phyloP scores from a whole-genome alignment of 2,797 vertebrate genomes.

The Diglossa cyanea region DNA sequence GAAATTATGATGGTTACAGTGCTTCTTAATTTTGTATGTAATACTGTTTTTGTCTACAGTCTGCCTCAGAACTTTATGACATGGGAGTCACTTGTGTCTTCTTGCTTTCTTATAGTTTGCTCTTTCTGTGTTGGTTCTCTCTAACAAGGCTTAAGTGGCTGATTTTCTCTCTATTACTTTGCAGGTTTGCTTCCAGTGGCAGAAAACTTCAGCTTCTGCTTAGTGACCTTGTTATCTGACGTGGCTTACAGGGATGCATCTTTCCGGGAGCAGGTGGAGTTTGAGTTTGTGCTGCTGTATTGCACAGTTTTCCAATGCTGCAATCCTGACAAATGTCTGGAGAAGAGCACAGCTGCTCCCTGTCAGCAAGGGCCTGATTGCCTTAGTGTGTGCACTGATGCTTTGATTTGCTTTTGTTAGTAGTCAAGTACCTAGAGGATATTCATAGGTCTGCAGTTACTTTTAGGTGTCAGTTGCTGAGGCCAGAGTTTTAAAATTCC shows the following conservation, averaged over 20 bases:
- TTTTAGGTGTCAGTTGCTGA: not conserved
- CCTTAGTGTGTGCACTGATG: not conserved
- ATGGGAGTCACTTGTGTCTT: not conserved
- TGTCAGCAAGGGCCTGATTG: not conserved
- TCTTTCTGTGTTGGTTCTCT: not conserved
- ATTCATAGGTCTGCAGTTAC: not conserved
- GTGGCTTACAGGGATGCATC: constrained; percentile 89
- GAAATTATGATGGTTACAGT: not conserved
- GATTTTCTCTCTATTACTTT: not conserved
- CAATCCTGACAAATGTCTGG: not conserved
- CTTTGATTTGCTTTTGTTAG: not conserved
- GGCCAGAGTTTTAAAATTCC: not conserved
- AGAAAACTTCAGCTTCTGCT: constrained; percentile 94
- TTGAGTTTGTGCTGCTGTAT: not conserved
- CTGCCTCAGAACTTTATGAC: not conserved
- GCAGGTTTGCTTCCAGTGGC: constrained; percentile 90
- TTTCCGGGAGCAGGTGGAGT: constrained; percentile 84
- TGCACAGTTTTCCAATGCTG: not conserved
- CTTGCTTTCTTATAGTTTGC: not conserved
- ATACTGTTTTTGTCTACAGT: not conserved
- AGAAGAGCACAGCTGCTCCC: not conserved
- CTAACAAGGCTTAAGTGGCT: not conserved
- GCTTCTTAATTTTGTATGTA: not conserved
- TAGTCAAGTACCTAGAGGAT: not conserved
- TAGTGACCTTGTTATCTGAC: constrained; percentile 91